Conservation (phyloP, 2,113 vertebrate species). For the Alces alces region DNA sequence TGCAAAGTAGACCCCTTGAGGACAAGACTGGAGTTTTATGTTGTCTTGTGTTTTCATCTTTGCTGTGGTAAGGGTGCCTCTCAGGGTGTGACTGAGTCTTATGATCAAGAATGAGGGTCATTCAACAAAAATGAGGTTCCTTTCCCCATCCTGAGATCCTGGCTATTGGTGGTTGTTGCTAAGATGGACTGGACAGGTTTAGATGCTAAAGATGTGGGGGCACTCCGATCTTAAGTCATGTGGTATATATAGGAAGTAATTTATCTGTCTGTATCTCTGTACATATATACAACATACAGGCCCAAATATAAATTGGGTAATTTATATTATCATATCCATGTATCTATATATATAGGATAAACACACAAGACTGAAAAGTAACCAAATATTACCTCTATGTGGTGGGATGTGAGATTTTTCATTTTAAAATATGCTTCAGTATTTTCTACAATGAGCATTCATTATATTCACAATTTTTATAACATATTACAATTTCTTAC, state of each 20-base stretch:
- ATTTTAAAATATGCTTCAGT: not conserved
- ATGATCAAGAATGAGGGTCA: accelerated
- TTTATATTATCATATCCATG: too few species aligned
- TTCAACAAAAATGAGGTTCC: accelerated
- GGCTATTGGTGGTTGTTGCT: accelerated
- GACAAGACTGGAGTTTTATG: accelerated
- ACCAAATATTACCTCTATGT: accelerated
- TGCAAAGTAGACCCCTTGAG: not conserved
- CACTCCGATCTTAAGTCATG: accelerated
- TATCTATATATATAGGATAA: not conserved
- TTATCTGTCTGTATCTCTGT: too few species aligned
- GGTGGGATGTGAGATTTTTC: not conserved
- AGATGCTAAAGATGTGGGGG: not conserved
- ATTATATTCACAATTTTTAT: not conserved
- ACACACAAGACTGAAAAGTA: accelerated
- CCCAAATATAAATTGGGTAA: too few species aligned
- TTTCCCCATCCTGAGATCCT: accelerated
- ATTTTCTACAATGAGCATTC: not conserved
- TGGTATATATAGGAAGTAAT: accelerated
- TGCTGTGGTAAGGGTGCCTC: accelerated
- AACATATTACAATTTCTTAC: too few species aligned
- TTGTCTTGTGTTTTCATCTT: not conserved
- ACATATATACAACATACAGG: not conserved
- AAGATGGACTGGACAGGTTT: accelerated
- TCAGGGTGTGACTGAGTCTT: accelerated